Evolutionary conservation across 1,140 invertebrate genomes (phyloP).

Genomic region (Acromyrmex charruanus): DNA sequence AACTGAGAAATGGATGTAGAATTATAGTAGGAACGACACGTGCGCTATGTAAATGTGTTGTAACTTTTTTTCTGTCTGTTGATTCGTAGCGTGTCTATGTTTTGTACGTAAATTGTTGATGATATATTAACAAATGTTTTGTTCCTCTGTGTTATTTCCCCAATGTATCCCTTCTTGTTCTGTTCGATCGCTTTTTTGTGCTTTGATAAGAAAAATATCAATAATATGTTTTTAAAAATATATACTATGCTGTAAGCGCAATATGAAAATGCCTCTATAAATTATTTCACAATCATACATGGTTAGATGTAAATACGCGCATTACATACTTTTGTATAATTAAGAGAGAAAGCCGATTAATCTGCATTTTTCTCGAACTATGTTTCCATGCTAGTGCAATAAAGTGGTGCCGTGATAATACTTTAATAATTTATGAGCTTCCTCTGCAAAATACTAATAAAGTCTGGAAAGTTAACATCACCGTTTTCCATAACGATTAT

Average conservation of each 20-base stretch:
- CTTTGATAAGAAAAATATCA: background rate
- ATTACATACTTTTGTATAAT: background rate
- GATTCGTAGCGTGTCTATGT: constrained; percentile 18
- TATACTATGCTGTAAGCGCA: background rate
- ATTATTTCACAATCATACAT: constrained; percentile 27
- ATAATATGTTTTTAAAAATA: constrained; percentile 24
- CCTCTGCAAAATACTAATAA: constrained; percentile 13
- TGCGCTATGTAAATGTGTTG: constrained; percentile 6
- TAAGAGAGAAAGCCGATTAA: constrained; percentile 12
- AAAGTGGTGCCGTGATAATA: constrained; percentile 29
- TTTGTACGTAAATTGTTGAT: constrained; percentile 58
- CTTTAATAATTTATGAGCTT: constrained; percentile 34
- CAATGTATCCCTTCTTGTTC: background rate
- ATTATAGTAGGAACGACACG: constrained; percentile 1
- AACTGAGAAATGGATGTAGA: constrained; percentile 18
- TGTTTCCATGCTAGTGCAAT: constrained; percentile 37
- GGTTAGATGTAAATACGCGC: constrained; percentile 29
- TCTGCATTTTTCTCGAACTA: background rate
- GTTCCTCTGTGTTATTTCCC: background rate
- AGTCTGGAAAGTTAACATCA: constrained; percentile 14
- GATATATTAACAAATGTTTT: constrained; percentile 12
- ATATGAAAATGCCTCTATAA: background rate
- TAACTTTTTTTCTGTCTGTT: constrained; percentile 25
- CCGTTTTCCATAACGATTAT: constrained; percentile 5
- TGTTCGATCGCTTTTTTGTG: constrained; percentile 16